These are phyloP conservation scores for Pammene fasciana DNA, from an alignment of 2,888 invertebrate genomes.

Conservation along the genomic window DNA sequence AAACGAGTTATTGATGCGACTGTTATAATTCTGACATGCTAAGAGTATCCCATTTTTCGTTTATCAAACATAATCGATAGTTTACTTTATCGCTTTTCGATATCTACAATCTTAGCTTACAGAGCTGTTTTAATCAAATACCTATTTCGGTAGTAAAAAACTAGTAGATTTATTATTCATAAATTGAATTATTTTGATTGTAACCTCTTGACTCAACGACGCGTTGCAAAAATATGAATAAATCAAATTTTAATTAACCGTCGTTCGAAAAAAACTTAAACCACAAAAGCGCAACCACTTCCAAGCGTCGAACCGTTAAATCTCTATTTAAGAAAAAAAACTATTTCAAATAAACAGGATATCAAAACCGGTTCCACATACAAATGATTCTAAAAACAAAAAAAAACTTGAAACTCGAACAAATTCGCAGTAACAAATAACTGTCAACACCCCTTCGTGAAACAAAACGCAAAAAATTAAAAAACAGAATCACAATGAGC, in stretches of 20 bases:
- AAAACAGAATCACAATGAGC: constrained; percentile 72
- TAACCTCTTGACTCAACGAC: constrained; percentile 62
- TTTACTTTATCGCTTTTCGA: too few species aligned
- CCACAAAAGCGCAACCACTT: constrained; percentile 76
- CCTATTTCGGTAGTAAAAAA: constrained; percentile 2
- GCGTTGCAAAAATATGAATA: constrained; percentile 67
- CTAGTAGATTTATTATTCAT: neutral
- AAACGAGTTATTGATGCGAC: too few species aligned
- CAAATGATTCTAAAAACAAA: constrained; percentile 75
- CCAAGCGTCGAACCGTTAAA: constrained; percentile 77
- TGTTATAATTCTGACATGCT: too few species aligned
- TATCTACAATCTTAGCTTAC: too few species aligned
- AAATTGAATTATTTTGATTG: constrained; percentile 55
- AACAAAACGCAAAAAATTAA: constrained; percentile 78
- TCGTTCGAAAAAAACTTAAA: constrained; percentile 64
- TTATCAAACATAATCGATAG: neutral
- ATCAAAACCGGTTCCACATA: constrained; percentile 77
- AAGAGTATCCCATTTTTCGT: neutral
- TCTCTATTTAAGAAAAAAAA: constrained; percentile 70
- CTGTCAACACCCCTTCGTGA: constrained; percentile 83
- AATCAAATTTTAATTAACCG: constrained; percentile 81
- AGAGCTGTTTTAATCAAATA: too few species aligned
- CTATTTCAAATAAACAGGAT: constrained; percentile 67
- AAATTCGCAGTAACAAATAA: constrained; percentile 80
- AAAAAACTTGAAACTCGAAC: constrained; percentile 66